Conservation (phyloP, 2,888 invertebrate genomes). For the Drosophila paramelanica region DNA sequence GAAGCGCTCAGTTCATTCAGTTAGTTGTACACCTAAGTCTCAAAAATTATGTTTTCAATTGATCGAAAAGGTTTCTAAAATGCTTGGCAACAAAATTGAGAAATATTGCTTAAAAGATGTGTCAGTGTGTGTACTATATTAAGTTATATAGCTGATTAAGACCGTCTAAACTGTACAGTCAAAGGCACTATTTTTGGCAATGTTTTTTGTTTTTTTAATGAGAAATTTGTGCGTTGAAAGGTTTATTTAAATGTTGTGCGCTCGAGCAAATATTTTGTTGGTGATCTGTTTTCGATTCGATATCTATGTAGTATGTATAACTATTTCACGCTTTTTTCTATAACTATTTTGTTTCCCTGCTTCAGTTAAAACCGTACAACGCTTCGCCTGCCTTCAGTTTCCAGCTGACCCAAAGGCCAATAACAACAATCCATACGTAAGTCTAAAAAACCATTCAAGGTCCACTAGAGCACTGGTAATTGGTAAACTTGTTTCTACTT, state of each 20-base stretch:
- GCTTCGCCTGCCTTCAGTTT: slow-evolving; percentile 14
- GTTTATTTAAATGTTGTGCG: slow-evolving; percentile 33
- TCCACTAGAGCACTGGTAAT: slow-evolving; percentile 25
- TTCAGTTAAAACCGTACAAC: slow-evolving; percentile 63
- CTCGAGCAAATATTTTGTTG: slow-evolving; percentile 19
- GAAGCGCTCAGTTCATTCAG: slow-evolving; percentile 36
- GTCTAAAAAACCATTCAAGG: slow-evolving; percentile 10
- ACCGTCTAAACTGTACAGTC: slow-evolving; percentile 60
- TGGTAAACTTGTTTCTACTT: slow-evolving; percentile 16
- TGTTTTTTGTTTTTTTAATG: slow-evolving; percentile 26
- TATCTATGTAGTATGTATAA: slow-evolving; percentile 37
- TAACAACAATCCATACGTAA: slow-evolving; percentile 43
- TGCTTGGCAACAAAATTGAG: slow-evolving; percentile 21
- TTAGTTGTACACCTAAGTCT: slow-evolving; percentile 7
- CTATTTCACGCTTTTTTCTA: slow-evolving; percentile 61
- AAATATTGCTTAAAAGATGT: slow-evolving; percentile 44
- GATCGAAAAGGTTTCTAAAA: not conserved
- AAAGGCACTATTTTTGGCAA: slow-evolving; percentile 77
- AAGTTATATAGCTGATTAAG: slow-evolving; percentile 43
- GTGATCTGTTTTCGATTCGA: slow-evolving; percentile 5
- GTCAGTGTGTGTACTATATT: slow-evolving; percentile 18
- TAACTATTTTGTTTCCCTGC: slow-evolving; percentile 69
- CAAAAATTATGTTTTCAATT: slow-evolving; percentile 15
- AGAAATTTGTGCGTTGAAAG: slow-evolving; percentile 36
- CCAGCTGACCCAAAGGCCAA: slow-evolving; percentile 6